Evolutionary conservation across 2,888 invertebrate species (phyloP).

Genomic region (Nemotelus pantherinus): DNA sequence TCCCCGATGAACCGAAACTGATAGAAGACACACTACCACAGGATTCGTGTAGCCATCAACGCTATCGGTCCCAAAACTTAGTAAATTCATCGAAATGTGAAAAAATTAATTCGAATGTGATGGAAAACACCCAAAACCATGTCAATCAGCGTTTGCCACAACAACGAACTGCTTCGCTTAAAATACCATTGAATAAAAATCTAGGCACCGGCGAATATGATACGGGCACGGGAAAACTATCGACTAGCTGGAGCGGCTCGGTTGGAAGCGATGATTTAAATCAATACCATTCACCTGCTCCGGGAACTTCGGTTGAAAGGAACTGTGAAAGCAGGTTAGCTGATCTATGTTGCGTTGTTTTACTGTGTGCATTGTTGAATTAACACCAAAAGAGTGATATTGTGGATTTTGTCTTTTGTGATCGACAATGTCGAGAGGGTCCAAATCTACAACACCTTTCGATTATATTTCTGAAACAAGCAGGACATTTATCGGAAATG

Average conservation of each 20-base stretch:
- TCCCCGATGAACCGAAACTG: conserved; percentile 3
- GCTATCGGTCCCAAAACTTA: conserved; percentile 31
- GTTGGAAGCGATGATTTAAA: conserved; percentile 1
- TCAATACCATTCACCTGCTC: background rate
- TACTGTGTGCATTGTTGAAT: background rate
- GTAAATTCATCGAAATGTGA: background rate
- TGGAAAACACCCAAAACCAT: background rate
- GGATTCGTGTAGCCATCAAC: background rate
- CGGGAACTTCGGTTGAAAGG: background rate
- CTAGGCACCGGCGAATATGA: background rate
- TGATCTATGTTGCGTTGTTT: conserved; percentile 9
- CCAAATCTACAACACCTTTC: too few relatives aligned
- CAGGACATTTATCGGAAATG: too few relatives aligned
- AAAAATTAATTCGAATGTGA: background rate
- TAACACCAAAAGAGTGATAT: too few relatives aligned
- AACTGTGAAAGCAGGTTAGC: conserved; percentile 26
- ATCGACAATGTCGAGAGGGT: background rate
- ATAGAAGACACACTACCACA: background rate
- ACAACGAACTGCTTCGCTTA: conserved; percentile 1
- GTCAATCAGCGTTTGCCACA: background rate
- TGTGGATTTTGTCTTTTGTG: background rate
- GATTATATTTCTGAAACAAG: too few relatives aligned
- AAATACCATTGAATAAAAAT: conserved; percentile 8
- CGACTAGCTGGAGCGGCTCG: conserved; percentile 19
- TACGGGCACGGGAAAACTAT: background rate